Conservation (phyloP, 2,797 vertebrate genomes). For the Lagocephalus sceleratus region DNA sequence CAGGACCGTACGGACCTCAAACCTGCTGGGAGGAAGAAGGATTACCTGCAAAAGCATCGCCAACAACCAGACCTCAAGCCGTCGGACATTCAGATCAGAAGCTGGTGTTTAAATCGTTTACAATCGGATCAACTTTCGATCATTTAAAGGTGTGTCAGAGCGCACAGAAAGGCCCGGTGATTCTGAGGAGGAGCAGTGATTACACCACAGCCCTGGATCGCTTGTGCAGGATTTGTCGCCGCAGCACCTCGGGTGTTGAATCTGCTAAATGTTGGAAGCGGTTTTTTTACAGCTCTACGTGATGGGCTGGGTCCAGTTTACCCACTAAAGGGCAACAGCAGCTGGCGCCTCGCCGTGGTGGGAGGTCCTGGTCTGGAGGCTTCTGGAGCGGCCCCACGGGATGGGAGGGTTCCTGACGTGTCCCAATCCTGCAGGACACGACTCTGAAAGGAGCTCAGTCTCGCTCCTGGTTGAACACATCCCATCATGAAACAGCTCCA, state of each 20-base stretch:
- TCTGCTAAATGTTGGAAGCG: slow-evolving; percentile 6
- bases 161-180: slow-evolving; percentile 34
- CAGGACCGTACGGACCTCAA: slow-evolving; percentile 5
- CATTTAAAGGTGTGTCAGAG: slow-evolving; percentile 16
- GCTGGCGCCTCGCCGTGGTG: slow-evolving; percentile 72
- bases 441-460: slow-evolving; percentile 5
- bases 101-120: slow-evolving; percentile 67
- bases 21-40: slow-evolving; percentile 8
- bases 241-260: slow-evolving; percentile 40
- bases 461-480: slow-evolving; percentile 27
- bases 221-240: slow-evolving; percentile 19
- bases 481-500: slow-evolving; percentile 1
- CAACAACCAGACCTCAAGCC: slow-evolving; percentile 6
- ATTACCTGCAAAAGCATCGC: slow-evolving; percentile 6
- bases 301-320: slow-evolving; percentile 21
- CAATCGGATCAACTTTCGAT: slow-evolving; percentile 20
- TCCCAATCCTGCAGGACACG: slow-evolving; percentile 29
- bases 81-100: slow-evolving; percentile 33
- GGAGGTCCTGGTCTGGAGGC: background rate
- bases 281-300: slow-evolving; percentile 36
- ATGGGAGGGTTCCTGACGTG: too few relatives aligned
- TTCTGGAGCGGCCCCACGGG: too few relatives aligned
- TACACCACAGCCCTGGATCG: slow-evolving; percentile 30
- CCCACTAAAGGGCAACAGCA: background rate
- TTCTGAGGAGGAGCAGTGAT: slow-evolving; percentile 62